phyloP scores from a whole-genome alignment of 1,140 invertebrate species.

The Rhyacophila brunnea region DNA sequence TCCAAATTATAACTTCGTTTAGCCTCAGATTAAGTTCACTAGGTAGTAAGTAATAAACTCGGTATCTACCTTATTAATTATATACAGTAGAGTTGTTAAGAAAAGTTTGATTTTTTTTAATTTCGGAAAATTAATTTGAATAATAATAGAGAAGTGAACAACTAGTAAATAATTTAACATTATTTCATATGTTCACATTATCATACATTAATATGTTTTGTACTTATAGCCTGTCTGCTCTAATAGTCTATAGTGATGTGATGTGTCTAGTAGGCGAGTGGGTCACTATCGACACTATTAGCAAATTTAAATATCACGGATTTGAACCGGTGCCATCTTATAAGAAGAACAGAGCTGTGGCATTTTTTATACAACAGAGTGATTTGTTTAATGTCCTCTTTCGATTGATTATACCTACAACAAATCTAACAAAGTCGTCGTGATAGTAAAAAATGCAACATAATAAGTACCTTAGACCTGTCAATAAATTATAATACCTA shows the following conservation, averaged over 20 bases:
- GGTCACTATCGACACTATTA: constrained; percentile 32
- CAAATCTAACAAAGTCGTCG: no score
- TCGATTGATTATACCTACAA: not conserved
- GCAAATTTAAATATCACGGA: constrained; percentile 32
- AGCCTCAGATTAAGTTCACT: no score
- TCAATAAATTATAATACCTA: no score
- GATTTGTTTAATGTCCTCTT: not conserved
- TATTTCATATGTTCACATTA: not conserved
- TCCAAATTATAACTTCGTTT: no score
- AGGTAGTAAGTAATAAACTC: no score
- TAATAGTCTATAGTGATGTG: not conserved
- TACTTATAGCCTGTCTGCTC: not conserved
- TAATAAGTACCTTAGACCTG: no score
- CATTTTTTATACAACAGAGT: not conserved
- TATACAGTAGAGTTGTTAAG: constrained; percentile 2
- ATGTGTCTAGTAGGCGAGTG: constrained; percentile 15
- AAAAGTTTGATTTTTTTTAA: not conserved
- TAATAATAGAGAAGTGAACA: not conserved
- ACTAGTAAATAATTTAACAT: not conserved
- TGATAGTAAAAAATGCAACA: no score
- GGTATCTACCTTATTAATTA: no score
- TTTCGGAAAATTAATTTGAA: not conserved
- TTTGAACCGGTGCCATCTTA: constrained; percentile 32
- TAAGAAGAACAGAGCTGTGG: constrained; percentile 2
- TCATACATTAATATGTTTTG: not conserved